These are phyloP conservation scores for Panagrolaimus sp. DNA, from an alignment of 1,140 invertebrate species.

Conservation along the genomic window DNA sequence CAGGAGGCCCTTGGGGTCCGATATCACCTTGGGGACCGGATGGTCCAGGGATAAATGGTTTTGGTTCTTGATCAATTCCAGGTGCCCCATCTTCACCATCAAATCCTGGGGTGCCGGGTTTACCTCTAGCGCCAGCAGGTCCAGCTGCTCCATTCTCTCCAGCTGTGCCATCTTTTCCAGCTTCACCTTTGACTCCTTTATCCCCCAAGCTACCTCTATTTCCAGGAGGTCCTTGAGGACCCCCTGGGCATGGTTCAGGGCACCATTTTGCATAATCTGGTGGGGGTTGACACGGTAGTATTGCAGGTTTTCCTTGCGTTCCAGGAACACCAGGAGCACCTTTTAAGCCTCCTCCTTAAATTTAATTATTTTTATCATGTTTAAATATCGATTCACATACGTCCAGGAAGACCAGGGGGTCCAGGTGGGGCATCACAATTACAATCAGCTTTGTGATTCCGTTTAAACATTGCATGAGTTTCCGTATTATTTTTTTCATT, in stretches of 20 bases:
- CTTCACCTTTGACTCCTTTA: slow-evolving; percentile 11
- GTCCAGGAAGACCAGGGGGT: slow-evolving; percentile 31
- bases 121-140: slow-evolving; percentile 28
- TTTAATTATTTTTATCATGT: too few relatives aligned
- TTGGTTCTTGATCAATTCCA: slow-evolving; percentile 20
- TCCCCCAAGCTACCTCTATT: slow-evolving; percentile 26
- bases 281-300: slow-evolving; percentile 45
- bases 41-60: slow-evolving; percentile 32
- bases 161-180: slow-evolving; percentile 35
- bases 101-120: slow-evolving; percentile 32
- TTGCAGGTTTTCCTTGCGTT: slow-evolving; percentile 51
- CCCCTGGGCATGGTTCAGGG: slow-evolving; percentile 42
- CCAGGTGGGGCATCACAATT: slow-evolving; percentile 10
- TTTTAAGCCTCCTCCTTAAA: slow-evolving; percentile 36
- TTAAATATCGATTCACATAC: too few relatives aligned
- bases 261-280: slow-evolving; percentile 51
- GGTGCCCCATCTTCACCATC: slow-evolving; percentile 34
- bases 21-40: slow-evolving; percentile 28
- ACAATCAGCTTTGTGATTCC: neutral
- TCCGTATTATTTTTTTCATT: neutral
- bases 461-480: neutral
- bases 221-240: slow-evolving; percentile 34
- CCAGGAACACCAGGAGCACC: slow-evolving; percentile 40
- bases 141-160: slow-evolving; percentile 35
- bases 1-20: neutral